Percentiles rank a stretch among this genome's conserved stretches.
Evolutionary conservation across 2,888 invertebrate species (phyloP).

Genomic region (Lumbricus terrestris): DNA sequence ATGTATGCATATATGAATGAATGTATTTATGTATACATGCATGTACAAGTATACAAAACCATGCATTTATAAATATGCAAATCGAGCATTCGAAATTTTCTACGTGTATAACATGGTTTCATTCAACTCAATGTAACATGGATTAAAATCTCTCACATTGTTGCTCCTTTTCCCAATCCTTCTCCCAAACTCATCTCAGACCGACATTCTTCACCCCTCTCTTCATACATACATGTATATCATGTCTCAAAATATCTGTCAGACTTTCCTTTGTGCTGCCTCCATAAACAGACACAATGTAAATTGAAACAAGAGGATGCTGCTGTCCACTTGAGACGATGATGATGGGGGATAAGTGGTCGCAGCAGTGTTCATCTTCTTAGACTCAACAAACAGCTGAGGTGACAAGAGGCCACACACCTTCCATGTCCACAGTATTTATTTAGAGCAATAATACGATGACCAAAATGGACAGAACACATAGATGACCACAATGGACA

Average conservation of each 20-base stretch:
- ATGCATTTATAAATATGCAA: too few species aligned
- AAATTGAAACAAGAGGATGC: neutral
- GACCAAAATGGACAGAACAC: neutral
- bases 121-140: too few species aligned
- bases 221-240: neutral
- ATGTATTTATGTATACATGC: too few species aligned
- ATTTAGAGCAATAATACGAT: neutral
- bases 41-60: too few species aligned
- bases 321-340: neutral
- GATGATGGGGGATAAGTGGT: neutral
- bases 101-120: too few species aligned
- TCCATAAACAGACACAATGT: neutral
- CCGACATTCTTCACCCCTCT: neutral
- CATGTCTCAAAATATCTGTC: too few species aligned
- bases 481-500: neutral
- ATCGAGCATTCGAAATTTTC: too few species aligned
- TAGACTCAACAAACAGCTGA: neutral
- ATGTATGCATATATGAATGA: too few species aligned
- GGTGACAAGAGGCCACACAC: neutral
- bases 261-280: too few species aligned
- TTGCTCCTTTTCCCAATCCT: neutral
- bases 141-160: neutral
- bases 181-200: neutral
- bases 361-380: neutral
- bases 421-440: neutral